phyloP scores from a whole-genome alignment of 1,140 invertebrate genomes.

The Plectrocnemia conspersa region DNA sequence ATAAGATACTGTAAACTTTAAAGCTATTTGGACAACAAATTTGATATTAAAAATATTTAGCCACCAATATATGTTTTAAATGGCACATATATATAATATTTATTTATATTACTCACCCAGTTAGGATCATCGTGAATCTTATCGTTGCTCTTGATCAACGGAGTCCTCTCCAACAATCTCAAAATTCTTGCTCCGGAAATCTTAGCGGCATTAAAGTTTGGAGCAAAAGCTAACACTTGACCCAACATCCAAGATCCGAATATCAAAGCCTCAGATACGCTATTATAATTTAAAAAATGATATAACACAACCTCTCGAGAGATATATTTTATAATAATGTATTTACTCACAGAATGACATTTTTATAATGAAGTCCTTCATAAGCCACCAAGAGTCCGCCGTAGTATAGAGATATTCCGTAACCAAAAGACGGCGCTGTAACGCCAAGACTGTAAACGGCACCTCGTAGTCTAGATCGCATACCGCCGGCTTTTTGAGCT shows the following conservation, averaged over 20 bases:
- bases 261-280: constrained; percentile 77
- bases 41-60: not conserved
- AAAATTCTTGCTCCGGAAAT: constrained; percentile 72
- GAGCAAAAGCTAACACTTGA: constrained; percentile 77
- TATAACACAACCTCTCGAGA: not conserved
- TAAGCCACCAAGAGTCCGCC: constrained; percentile 66
- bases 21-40: not conserved
- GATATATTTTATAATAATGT: not conserved
- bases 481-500: constrained; percentile 50
- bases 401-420: constrained; percentile 67
- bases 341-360: constrained; percentile 65
- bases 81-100: not conserved
- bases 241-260: constrained; percentile 86
- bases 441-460: constrained; percentile 67
- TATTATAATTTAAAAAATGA: too few species aligned
- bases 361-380: constrained; percentile 58
- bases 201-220: constrained; percentile 80
- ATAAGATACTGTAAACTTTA: not conserved
- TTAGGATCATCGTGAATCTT: constrained; percentile 43
- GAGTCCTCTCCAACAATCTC: constrained; percentile 56
- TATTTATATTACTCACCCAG: constrained; percentile 44
- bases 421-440: constrained; percentile 67
- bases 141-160: constrained; percentile 47
- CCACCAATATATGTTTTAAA: too few species aligned
- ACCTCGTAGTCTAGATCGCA: constrained; percentile 62